Percentiles rank a stretch among this genome's conserved stretches.
Conservation (phyloP, 2,797 vertebrate genomes). For the Acrossocheilus wenchowensis region DNA sequence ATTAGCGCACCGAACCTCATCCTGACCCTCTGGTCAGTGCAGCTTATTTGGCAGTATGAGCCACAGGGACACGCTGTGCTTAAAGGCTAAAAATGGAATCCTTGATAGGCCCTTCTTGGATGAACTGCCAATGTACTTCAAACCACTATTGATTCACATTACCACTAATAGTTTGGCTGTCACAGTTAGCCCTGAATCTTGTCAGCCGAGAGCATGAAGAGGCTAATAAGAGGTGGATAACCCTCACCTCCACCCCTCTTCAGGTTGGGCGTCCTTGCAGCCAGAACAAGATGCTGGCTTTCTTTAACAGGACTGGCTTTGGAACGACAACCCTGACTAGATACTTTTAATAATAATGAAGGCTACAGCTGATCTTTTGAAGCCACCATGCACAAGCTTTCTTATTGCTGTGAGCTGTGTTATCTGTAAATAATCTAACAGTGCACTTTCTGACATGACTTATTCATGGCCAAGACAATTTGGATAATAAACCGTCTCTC, state of each 20-base stretch:
- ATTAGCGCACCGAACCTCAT: background rate
- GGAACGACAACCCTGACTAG: constrained; percentile 15
- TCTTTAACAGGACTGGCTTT: constrained; percentile 5
- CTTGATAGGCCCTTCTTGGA: constrained; percentile 50
- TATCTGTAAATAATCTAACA: constrained; percentile 67
- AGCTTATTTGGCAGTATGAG: constrained; percentile 12
- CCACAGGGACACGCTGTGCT: constrained; percentile 57
- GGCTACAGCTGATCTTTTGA: constrained; percentile 35
- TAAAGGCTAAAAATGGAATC: constrained; percentile 66
- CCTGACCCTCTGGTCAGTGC: constrained; percentile 7
- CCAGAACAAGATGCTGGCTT: constrained; percentile 11
- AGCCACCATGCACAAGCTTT: constrained; percentile 42
- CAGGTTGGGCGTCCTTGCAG: constrained; percentile 3
- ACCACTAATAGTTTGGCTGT: constrained; percentile 59
- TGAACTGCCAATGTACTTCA: constrained; percentile 63
- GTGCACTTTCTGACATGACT: constrained; percentile 60
- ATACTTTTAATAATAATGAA: constrained; percentile 1
- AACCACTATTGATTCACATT: constrained; percentile 65
- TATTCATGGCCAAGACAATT: constrained; percentile 57
- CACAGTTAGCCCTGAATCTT: constrained; percentile 35
- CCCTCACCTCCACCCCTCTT: constrained; percentile 21
- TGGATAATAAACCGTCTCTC: constrained; percentile 60
- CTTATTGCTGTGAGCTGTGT: constrained; percentile 68
- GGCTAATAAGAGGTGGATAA: constrained; percentile 27
- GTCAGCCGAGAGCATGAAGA: background rate